phyloP scores from a whole-genome alignment of 2,888 invertebrate genomes.

The Perizoma flavofasciatum region DNA sequence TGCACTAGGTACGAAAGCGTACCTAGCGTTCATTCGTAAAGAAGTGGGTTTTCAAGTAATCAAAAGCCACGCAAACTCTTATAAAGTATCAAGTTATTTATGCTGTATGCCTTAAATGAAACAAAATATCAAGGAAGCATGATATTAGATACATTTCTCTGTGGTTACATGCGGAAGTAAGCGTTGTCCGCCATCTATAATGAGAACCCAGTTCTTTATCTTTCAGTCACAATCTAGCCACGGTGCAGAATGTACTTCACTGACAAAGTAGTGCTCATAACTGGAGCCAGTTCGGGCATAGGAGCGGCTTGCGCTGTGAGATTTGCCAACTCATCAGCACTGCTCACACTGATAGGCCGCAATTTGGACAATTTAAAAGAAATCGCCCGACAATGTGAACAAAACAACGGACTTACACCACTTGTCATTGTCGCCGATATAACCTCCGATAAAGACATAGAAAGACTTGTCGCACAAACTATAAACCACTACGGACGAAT shows the following conservation, averaged over 20 bases:
- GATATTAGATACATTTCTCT: slow-evolving; percentile 39
- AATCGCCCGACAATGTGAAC: slow-evolving; percentile 57
- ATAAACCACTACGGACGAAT: slow-evolving; percentile 55
- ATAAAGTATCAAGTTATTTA: background rate
- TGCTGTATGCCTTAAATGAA: slow-evolving; percentile 30
- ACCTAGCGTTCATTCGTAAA: no score
- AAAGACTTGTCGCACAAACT: slow-evolving; percentile 58
- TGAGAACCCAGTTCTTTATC: slow-evolving; percentile 25
- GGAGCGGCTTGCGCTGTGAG: slow-evolving; percentile 63
- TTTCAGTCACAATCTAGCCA: slow-evolving; percentile 41
- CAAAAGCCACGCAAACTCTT: background rate
- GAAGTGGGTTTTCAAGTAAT: no score
- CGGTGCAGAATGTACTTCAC: slow-evolving; percentile 59
- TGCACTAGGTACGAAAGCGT: background rate
- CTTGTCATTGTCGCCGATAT: slow-evolving; percentile 62
- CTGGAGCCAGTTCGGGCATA: slow-evolving; percentile 72
- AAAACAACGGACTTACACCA: slow-evolving; percentile 52
- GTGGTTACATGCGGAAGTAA: slow-evolving; percentile 51
- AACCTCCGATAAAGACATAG: slow-evolving; percentile 54
- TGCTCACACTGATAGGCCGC: slow-evolving; percentile 60
- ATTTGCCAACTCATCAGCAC: slow-evolving; percentile 62
- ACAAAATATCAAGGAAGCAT: slow-evolving; percentile 45
- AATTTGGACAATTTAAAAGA: slow-evolving; percentile 59
- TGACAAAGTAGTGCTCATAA: slow-evolving; percentile 68
- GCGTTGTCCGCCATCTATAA: slow-evolving; percentile 39